A percentile compares a stretch with the other conserved stretches of the same genome.
These are phyloP conservation scores for Podargus strigoides DNA, from an alignment of 2,797 vertebrate genomes.

Conservation along the genomic window DNA sequence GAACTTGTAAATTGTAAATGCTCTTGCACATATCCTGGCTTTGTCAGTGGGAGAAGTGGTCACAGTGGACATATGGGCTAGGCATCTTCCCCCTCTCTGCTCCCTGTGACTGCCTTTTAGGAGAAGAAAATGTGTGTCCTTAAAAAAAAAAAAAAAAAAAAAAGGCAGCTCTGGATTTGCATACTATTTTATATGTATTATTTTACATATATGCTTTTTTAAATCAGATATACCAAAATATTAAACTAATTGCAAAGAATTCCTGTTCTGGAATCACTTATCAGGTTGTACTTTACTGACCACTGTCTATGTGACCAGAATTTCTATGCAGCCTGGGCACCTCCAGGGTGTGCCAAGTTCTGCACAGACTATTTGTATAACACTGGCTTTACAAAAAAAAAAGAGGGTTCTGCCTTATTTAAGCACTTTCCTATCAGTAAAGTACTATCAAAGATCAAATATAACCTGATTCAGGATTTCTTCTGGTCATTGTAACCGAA, in stretches of 20 bases:
- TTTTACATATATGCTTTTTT: neutral
- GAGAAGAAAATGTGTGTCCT: neutral
- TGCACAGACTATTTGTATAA: neutral
- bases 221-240: neutral
- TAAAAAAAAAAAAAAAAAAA: neutral
- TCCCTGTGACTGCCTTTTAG: neutral
- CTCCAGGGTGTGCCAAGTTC: neutral
- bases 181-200: rapidly evolving
- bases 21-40: neutral
- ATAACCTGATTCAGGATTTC: constrained; percentile 42
- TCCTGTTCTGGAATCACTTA: neutral
- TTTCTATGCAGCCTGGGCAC: neutral
- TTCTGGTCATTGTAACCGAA: constrained; percentile 37
- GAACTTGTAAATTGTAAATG: neutral
- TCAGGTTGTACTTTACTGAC: neutral
- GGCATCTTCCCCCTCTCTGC: neutral
- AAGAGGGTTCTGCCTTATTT: neutral
- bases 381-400: neutral
- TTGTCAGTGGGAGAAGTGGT: neutral
- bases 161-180: neutral
- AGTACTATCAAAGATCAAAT: constrained; percentile 19
- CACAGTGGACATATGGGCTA: neutral
- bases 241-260: neutral
- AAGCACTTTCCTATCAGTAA: constrained; percentile 10
- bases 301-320: neutral